Conservation (phyloP, 1,140 invertebrate species). For the Nephila pilipes region DNA sequence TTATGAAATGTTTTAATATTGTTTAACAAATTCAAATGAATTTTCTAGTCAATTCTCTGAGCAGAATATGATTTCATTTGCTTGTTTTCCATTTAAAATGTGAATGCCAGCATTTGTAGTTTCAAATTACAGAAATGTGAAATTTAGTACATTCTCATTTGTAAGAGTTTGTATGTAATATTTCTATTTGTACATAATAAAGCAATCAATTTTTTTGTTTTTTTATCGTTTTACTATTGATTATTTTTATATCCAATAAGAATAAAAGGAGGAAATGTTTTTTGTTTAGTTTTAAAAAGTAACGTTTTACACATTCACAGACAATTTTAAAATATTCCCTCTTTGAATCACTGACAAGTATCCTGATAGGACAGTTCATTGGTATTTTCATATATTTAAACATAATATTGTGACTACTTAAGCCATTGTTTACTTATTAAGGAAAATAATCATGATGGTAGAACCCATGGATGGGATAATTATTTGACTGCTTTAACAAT, state of each 20-base stretch:
- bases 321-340: no score
- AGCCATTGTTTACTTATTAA: no score
- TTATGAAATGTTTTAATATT: constrained; percentile 63
- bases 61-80: constrained; percentile 34
- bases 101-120: constrained; percentile 54
- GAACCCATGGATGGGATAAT: no score
- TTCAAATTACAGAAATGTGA: constrained; percentile 38
- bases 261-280: no score
- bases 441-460: no score
- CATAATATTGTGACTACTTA: no score
- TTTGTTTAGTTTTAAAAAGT: no score
- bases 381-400: no score
- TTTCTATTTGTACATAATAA: constrained; percentile 72
- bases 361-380: no score
- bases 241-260: neutral
- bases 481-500: no score
- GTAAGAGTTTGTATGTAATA: constrained; percentile 65
- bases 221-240: constrained; percentile 1
- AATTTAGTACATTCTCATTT: constrained; percentile 51
- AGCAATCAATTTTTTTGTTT: constrained; percentile 59
- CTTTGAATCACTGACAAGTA: no score
- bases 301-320: no score
- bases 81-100: constrained; percentile 43
- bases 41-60: constrained; percentile 55
- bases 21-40: constrained; percentile 38